Percentiles rank a stretch among this genome's conserved stretches.
Conservation (phyloP, 2,113 vertebrate species). For the Cyanoramphus novaezelandiae region DNA sequence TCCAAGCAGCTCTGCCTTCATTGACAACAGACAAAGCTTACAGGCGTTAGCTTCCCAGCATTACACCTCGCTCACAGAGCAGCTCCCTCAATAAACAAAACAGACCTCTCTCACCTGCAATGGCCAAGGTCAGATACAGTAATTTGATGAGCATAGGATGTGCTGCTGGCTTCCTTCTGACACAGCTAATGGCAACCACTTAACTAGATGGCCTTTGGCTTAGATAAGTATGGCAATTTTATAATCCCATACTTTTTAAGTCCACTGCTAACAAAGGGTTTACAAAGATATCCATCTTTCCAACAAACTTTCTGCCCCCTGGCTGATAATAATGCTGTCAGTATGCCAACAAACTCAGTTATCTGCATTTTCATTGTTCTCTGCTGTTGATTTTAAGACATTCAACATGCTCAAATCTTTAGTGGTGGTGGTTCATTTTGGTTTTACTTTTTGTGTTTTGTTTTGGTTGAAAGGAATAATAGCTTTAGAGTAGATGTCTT, state of each 20-base stretch:
- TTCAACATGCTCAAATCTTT: not conserved
- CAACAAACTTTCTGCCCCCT: not conserved
- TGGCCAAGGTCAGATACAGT: not conserved
- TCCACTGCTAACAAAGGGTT: not conserved
- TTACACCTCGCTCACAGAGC: accelerated
- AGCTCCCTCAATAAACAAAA: not conserved
- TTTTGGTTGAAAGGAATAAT: not conserved
- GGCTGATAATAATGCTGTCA: not conserved
- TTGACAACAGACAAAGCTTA: not conserved
- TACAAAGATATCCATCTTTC: not conserved
- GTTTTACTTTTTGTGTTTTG: not conserved
- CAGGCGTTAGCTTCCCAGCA: accelerated
- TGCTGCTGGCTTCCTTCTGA: not conserved
- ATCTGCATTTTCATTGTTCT: conserved; percentile 1
- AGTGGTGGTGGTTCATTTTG: not conserved
- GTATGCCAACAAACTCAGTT: not conserved
- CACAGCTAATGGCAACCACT: not conserved
- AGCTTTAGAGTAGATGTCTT: not conserved
- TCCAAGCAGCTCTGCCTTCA: not conserved
- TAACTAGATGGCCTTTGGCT: not conserved
- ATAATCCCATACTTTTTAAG: not conserved
- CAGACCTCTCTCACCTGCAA: accelerated
- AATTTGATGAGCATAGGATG: not conserved
- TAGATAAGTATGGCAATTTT: not conserved
- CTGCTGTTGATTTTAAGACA: not conserved